phyloP scores from a whole-genome alignment of 1,140 invertebrate genomes.

The Drosophila malerkotliana region DNA sequence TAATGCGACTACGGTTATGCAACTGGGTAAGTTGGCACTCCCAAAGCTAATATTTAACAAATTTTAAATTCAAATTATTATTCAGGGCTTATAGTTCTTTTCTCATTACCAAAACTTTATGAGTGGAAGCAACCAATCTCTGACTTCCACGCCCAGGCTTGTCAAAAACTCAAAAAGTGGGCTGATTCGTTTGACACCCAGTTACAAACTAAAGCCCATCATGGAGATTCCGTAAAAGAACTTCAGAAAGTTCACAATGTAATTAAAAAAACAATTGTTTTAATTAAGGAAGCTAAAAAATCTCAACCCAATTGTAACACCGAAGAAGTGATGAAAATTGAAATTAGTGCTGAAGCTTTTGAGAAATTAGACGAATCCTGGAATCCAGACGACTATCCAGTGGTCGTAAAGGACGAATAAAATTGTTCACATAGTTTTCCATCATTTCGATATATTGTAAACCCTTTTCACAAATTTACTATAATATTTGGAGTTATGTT shows the following conservation, averaged over 20 bases:
- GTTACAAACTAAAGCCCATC: not conserved
- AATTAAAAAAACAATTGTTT: too few relatives aligned
- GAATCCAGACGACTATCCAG: not conserved
- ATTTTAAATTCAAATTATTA: not conserved
- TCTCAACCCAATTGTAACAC: not conserved
- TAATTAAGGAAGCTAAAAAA: not conserved
- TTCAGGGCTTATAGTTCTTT: constrained; percentile 8
- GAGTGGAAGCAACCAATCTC: not conserved
- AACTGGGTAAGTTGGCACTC: constrained; percentile 10
- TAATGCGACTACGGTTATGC: not conserved
- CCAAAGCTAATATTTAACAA: not conserved
- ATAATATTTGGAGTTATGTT: not conserved
- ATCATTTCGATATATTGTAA: not conserved
- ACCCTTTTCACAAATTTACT: not conserved
- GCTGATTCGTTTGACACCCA: too few relatives aligned
- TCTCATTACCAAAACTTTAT: constrained; percentile 19
- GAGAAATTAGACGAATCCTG: not conserved
- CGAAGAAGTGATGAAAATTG: not conserved
- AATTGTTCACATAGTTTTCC: not conserved
- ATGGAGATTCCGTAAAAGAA: not conserved
- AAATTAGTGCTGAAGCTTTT: not conserved
- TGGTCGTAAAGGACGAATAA: not conserved
- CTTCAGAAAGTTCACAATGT: too few relatives aligned
- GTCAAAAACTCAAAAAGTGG: not conserved
- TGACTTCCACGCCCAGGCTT: not conserved